Evolutionary conservation across 2,797 vertebrate genomes (phyloP).

Genomic region (Choloepus didactylus): DNA sequence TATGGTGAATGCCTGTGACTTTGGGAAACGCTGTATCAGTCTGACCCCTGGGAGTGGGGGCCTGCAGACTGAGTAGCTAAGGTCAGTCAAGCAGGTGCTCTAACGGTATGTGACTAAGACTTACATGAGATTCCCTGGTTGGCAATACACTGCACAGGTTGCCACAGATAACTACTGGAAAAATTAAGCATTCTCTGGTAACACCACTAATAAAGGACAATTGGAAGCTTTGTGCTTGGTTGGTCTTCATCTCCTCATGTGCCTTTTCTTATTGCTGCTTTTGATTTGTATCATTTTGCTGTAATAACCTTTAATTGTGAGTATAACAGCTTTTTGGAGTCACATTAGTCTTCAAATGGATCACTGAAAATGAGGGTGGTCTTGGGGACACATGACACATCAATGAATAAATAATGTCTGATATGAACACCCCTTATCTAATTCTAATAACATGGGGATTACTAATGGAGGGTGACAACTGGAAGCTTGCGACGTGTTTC

Average conservation of each 20-base stretch:
- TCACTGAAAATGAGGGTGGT: not conserved
- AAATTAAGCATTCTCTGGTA: not conserved
- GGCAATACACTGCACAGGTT: not conserved
- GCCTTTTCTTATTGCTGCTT: not conserved
- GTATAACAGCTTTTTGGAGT: not conserved
- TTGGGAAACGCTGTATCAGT: not conserved
- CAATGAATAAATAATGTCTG: constrained; percentile 25
- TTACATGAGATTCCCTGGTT: not conserved
- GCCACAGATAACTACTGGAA: not conserved
- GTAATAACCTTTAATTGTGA: not conserved
- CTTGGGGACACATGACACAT: not conserved
- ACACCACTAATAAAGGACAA: not conserved
- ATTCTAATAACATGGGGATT: constrained; percentile 3
- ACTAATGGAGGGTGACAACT: not conserved
- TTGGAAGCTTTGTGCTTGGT: not conserved
- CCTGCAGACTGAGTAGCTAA: not conserved
- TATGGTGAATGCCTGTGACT: not conserved
- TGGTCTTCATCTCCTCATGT: not conserved
- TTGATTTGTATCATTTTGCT: not conserved
- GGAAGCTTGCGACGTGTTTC: too few relatives aligned
- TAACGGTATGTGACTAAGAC: not conserved
- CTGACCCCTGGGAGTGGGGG: not conserved
- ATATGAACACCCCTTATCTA: constrained; percentile 5
- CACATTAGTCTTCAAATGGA: constrained; percentile 21
- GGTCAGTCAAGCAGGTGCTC: not conserved